These are phyloP conservation scores for Clytia hemisphaerica DNA, from an alignment of 30 jellyfish, hydroid and myxozoan genomes.

Conservation along the genomic window DNA sequence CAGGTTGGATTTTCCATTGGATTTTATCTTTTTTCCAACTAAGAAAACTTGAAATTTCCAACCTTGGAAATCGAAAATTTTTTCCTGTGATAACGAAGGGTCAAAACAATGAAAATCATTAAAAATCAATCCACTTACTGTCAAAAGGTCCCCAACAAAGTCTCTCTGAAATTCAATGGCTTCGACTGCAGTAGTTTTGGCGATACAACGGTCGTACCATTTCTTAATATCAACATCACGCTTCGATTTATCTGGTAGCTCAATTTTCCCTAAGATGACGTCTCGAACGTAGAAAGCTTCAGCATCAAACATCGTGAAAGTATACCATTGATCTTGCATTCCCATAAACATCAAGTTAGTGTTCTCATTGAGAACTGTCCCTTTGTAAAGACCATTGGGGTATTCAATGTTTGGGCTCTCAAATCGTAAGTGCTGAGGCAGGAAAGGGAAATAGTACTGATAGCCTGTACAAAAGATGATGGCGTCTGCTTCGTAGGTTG, in stretches of 20 bases:
- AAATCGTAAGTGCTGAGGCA: conserved; percentile 44
- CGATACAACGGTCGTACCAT: too few relatives aligned
- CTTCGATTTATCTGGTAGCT: conserved; percentile 17
- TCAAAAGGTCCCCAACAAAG: too few relatives aligned
- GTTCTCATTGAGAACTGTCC: conserved; percentile 37
- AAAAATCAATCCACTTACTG: too few relatives aligned
- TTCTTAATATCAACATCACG: too few relatives aligned
- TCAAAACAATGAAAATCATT: too few relatives aligned
- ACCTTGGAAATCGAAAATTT: too few relatives aligned
- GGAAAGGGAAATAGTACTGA: conserved; percentile 46
- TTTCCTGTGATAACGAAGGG: too few relatives aligned
- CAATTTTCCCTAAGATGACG: conserved; percentile 5
- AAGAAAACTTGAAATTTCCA: too few relatives aligned
- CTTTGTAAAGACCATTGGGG: conserved; percentile 50
- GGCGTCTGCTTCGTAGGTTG: conserved; percentile 46
- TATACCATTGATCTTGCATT: conserved; percentile 56
- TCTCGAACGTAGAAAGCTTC: conserved; percentile 50
- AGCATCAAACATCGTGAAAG: conserved; percentile 77
- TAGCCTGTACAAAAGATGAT: conserved; percentile 79
- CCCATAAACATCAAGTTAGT: conserved; percentile 49
- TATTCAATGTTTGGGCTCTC: conserved; percentile 22
- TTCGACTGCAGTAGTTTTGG: too few relatives aligned
- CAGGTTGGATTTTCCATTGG: too few relatives aligned
- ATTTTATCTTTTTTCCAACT: too few relatives aligned
- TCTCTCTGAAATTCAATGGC: too few relatives aligned